These are phyloP conservation scores for Gerris lacustris DNA, from an alignment of 2,888 invertebrate species.

Conservation along the genomic window DNA sequence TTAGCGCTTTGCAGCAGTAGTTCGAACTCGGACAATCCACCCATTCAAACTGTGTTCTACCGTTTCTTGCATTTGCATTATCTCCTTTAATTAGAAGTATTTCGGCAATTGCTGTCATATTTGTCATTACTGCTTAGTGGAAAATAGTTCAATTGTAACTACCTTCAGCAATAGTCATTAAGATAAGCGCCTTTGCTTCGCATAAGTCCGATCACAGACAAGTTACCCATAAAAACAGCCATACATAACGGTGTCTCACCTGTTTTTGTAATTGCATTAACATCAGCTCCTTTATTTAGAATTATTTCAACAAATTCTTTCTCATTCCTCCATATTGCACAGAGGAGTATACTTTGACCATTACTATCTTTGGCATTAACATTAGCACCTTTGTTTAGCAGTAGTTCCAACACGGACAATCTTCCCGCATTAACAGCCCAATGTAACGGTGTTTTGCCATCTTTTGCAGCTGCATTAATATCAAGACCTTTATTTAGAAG, in stretches of 20 bases:
- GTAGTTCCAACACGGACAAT: background rate
- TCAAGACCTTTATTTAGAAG: conserved; percentile 6
- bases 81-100: background rate
- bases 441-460: conserved; percentile 10
- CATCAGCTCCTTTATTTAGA: background rate
- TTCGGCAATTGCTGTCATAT: background rate
- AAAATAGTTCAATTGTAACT: background rate
- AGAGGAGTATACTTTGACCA: conserved; percentile 8
- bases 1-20: background rate
- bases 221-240: background rate
- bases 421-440: background rate
- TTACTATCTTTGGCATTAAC: background rate
- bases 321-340: background rate
- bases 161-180: background rate
- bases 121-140: background rate
- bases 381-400: background rate
- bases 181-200: background rate
- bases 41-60: conserved; percentile 8
- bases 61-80: background rate
- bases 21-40: background rate
- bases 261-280: background rate
- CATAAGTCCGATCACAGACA: background rate
- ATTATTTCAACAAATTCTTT: background rate
- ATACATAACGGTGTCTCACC: background rate
- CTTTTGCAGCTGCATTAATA: background rate